Evolutionary conservation across 2,797 vertebrate genomes (phyloP), one percentile per base, ranked within the genome.

Genomic region (Sitta carolinensis): DNA sequence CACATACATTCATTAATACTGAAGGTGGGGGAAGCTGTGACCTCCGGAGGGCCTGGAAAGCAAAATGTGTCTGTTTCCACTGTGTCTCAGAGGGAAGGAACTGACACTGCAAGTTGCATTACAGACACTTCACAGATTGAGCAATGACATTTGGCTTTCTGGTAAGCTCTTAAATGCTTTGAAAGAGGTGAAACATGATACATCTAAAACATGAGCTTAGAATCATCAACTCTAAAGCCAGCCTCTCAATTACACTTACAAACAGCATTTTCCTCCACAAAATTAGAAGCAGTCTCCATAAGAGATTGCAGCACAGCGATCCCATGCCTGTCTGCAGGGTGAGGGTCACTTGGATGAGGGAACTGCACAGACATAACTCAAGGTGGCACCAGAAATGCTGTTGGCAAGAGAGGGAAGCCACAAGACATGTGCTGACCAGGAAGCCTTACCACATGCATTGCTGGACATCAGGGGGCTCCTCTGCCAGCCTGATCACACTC

Each of bases 171-270:
- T 95, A 80, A 95, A 89, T 32, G 81, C 82, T 86, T 94, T 90
- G 90, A 81, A 91, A 93, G 76, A 79, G 66, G 59, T 86, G 96
- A 97, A 97, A 97, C 58, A 23, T 1, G 55, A 97, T 93, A 91
- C 82, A 89, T 64, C 79, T 61, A 88, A 93, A 93, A n/a, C 70
- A 75, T 13, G 43, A 95, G 80, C 86, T 87, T 29, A 10, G 42
- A 94, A 64, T 82, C 70, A 66, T 66, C 4, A 16, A 15, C 62
- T 79, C 84, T 15, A 82, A 91, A 95, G 75, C 66, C 61, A 16
- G 25, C 66, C 59, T 95, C 87, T 95, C 91, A 32, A 36, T 95
- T 87, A 88, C 59, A 58, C 77, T 75, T 83, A 47, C 81, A 84
- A 89, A 57, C 48, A 80, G 64, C 61, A 18, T 89, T 93, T 97